Conservation (phyloP, 2,797 vertebrate genomes). For the Emydoidea blandingii region DNA sequence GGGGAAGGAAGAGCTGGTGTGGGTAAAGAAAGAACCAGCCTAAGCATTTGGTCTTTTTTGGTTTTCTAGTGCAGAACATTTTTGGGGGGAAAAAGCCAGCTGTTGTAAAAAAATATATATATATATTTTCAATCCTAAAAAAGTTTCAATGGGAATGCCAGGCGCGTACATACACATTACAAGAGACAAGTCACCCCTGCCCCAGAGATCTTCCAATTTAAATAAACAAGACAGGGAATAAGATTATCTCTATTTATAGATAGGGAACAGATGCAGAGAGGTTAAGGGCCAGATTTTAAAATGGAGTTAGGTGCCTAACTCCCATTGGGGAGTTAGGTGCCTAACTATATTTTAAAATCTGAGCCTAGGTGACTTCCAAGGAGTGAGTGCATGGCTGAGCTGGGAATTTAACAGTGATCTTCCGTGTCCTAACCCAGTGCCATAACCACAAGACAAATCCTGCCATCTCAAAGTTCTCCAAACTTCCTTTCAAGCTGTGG, state of each 20-base stretch:
- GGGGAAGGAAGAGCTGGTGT: neutral
- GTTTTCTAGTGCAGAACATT: neutral
- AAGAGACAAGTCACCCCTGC: neutral
- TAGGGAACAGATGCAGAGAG: neutral
- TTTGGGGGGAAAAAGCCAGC: neutral
- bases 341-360: neutral
- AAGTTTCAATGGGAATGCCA: neutral
- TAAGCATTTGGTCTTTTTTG: neutral
- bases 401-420: neutral
- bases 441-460: neutral
- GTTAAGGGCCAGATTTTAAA: neutral
- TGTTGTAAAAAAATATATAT: neutral
- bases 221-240: neutral
- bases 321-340: no score
- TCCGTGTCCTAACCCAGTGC: neutral
- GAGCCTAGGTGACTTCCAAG: neutral
- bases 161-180: neutral
- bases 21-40: neutral
- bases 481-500: rapidly evolving
- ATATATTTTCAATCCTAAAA: neutral
- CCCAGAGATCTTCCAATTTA: neutral
- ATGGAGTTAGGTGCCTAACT: no score
- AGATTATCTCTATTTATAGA: neutral
- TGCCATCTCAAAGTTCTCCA: neutral
- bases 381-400: neutral